Conservation (phyloP, 2,888 invertebrate genomes). For the Microplitis manilae region DNA sequence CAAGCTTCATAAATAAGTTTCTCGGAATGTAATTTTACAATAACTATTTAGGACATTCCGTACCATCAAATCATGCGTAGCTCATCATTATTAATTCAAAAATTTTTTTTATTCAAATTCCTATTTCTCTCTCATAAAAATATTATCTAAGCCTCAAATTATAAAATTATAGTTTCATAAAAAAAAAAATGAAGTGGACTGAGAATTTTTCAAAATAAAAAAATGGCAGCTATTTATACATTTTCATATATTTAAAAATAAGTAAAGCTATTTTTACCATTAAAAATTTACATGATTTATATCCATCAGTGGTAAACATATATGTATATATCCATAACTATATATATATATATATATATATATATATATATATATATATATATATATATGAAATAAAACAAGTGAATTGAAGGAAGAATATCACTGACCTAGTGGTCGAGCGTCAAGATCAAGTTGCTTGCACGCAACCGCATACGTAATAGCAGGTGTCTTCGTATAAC, state of each 20-base stretch:
- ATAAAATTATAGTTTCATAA: too few relatives aligned
- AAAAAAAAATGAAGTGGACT: too few relatives aligned
- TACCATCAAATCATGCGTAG: background rate
- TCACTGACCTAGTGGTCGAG: conserved; percentile 34
- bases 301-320: background rate
- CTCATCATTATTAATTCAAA: too few relatives aligned
- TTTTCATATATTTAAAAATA: background rate
- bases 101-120: too few relatives aligned
- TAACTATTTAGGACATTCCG: background rate
- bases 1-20: background rate
- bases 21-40: background rate
- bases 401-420: conserved; percentile 23
- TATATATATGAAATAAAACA: conserved; percentile 3
- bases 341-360: background rate
- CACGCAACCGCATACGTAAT: conserved; percentile 37
- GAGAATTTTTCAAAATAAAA: too few relatives aligned
- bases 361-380: background rate
- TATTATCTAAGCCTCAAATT: too few relatives aligned
- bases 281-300: background rate
- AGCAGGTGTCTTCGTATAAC: conserved; percentile 30
- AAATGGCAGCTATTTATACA: too few relatives aligned
- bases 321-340: background rate
- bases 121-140: too few relatives aligned
- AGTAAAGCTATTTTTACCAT: background rate
- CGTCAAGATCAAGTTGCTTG: conserved; percentile 34